phyloP scores from a whole-genome alignment of 2,113 vertebrate genomes.

The Zootoca vivipara region DNA sequence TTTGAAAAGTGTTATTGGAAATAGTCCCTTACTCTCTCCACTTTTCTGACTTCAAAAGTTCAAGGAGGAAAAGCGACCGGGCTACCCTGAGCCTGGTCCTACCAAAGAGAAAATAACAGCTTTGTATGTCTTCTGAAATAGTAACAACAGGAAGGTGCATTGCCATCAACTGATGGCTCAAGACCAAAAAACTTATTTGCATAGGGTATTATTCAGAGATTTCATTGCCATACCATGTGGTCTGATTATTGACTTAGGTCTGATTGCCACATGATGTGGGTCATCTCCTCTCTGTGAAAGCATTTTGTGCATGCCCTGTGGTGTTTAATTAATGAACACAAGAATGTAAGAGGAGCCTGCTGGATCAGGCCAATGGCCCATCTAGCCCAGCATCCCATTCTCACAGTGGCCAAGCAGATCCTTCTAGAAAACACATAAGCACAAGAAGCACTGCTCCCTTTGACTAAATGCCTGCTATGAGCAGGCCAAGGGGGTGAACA shows the following conservation, averaged over 20 bases:
- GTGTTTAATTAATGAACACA: not conserved
- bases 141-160: not conserved
- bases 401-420: not conserved
- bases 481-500: not conserved
- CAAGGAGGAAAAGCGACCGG: not conserved
- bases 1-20: not conserved
- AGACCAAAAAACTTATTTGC: not conserved
- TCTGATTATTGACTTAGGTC: not conserved
- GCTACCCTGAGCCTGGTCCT: no score
- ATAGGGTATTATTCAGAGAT: no score
- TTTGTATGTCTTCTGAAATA: not conserved
- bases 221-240: not conserved
- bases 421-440: no score
- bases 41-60: not conserved
- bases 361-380: no score
- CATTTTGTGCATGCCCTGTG: not conserved
- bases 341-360: no score
- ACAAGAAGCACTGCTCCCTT: no score
- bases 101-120: not conserved
- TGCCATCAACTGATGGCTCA: not conserved
- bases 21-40: not conserved
- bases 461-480: no score
- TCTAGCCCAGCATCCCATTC: no score
- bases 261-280: not conserved
- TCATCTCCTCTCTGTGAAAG: not conserved